A percentile compares a stretch with the other conserved stretches of the same genome.
These are phyloP conservation scores for Cranoglanis bouderius DNA, from an alignment of 2,113 vertebrate genomes.

Conservation along the genomic window DNA sequence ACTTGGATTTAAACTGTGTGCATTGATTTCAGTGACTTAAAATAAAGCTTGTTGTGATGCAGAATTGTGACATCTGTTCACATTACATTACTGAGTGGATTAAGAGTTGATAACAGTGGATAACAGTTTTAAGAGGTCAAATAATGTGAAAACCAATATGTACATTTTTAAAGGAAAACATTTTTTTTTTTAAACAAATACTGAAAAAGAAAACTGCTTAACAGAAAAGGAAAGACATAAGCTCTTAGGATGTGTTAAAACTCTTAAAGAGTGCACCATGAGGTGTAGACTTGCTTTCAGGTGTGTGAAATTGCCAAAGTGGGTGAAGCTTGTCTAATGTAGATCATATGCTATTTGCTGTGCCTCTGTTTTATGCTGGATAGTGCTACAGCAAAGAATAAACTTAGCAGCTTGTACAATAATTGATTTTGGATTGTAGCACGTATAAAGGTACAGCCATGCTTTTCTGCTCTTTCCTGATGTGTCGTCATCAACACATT, in stretches of 20 bases:
- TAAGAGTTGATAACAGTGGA: not conserved
- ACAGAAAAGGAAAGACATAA: not conserved
- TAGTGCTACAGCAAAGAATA: not conserved
- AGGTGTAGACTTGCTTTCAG: not conserved
- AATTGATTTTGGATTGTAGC: not conserved
- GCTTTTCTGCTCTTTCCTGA: not conserved
- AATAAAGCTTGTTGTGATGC: not conserved
- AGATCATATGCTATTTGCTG: slow-evolving; percentile 38
- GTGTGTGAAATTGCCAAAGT: not conserved
- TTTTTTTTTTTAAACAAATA: not conserved
- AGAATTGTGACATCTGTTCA: not conserved
- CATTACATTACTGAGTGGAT: not conserved
- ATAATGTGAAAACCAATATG: not conserved
- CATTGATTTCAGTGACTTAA: not conserved
- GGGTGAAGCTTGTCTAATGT: slow-evolving; percentile 6
- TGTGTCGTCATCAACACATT: not conserved
- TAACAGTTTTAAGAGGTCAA: not conserved
- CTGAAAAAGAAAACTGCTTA: not conserved
- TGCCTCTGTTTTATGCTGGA: not conserved
- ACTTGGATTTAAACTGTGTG: not conserved
- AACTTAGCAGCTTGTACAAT: not conserved
- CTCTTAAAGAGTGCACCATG: not conserved
- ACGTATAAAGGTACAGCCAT: not conserved
- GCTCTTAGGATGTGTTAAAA: slow-evolving; percentile 9
- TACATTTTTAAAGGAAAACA: not conserved